Evolutionary conservation across 2,113 vertebrate species (phyloP).

Genomic region (Corythornis vintsioides): DNA sequence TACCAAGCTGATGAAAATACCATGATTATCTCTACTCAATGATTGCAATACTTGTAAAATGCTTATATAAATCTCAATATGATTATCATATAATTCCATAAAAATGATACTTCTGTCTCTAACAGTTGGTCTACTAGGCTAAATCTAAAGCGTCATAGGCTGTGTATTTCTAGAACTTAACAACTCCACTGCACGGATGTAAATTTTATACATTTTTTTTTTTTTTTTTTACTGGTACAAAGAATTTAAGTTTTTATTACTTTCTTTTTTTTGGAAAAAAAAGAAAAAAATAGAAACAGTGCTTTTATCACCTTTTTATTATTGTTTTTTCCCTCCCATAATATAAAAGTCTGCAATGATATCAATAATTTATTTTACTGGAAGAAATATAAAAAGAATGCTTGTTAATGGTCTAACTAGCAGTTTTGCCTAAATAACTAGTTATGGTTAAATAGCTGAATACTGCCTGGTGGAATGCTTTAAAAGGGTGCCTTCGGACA

Average conservation of each 20-base stretch:
- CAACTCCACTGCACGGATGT: conserved; percentile 93
- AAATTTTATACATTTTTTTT: conserved; percentile 90
- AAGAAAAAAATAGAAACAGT: conserved; percentile 92
- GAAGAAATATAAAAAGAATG: conserved; percentile 96
- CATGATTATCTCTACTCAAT: conserved; percentile 86
- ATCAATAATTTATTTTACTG: conserved; percentile 93
- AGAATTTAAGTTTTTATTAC: conserved; percentile 87
- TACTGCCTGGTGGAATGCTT: conserved; percentile 83
- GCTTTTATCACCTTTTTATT: conserved; percentile 85
- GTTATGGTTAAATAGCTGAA: conserved; percentile 85
- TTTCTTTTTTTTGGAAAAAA: conserved; percentile 86
- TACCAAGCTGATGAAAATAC: conserved; percentile 89
- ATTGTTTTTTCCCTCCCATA: conserved; percentile 86
- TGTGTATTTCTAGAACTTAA: conserved; percentile 91
- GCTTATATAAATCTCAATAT: conserved; percentile 91
- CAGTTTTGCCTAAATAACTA: conserved; percentile 83
- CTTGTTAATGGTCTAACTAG: conserved; percentile 85
- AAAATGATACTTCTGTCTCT: conserved; percentile 91
- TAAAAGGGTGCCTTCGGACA: conserved; percentile 77
- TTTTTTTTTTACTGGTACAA: conserved; percentile 83
- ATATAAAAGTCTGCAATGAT: conserved; percentile 97
- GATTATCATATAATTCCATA: conserved; percentile 88
- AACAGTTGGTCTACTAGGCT: conserved; percentile 89
- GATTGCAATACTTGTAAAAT: conserved; percentile 92
- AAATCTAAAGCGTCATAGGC: conserved; percentile 92